These are phyloP conservation scores for Apamea crenata DNA, from an alignment of 2,888 invertebrate species.

Conservation along the genomic window DNA sequence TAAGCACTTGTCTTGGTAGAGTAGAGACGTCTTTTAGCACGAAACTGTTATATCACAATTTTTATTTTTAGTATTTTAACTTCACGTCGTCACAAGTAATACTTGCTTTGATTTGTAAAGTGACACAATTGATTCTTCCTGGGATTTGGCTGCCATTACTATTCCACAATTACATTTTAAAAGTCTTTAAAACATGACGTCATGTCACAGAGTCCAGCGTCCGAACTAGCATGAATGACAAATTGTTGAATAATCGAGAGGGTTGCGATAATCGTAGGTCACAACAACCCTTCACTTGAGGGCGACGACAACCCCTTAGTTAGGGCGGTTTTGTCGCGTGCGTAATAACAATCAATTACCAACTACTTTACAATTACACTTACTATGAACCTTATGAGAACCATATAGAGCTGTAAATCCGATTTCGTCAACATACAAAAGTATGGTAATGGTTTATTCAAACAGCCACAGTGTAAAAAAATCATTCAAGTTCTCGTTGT, in stretches of 20 bases:
- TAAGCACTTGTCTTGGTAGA: background rate
- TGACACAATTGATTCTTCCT: background rate
- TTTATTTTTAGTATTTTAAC: background rate
- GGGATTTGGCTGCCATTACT: background rate
- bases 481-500: conserved; percentile 22
- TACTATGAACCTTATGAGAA: conserved; percentile 38
- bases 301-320: conserved; percentile 76
- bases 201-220: conserved; percentile 59
- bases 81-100: background rate
- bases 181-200: conserved; percentile 32
- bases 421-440: background rate
- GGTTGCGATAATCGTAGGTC: conserved; percentile 76
- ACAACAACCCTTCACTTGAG: conserved; percentile 78
- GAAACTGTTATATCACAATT: background rate
- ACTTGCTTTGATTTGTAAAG: background rate
- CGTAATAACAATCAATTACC: conserved; percentile 74
- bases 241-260: conserved; percentile 82
- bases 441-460: conserved; percentile 29
- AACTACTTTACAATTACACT: conserved; percentile 42
- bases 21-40: too few relatives aligned
- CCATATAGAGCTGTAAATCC: conserved; percentile 33
- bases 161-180: background rate
- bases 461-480: conserved; percentile 55
- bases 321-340: conserved; percentile 81
- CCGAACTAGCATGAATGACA: conserved; percentile 73